Evolutionary conservation across 2,888 invertebrate genomes (phyloP), one percentile per base, ranked within the genome.

Genomic region (Andrena chrysosceles): DNA sequence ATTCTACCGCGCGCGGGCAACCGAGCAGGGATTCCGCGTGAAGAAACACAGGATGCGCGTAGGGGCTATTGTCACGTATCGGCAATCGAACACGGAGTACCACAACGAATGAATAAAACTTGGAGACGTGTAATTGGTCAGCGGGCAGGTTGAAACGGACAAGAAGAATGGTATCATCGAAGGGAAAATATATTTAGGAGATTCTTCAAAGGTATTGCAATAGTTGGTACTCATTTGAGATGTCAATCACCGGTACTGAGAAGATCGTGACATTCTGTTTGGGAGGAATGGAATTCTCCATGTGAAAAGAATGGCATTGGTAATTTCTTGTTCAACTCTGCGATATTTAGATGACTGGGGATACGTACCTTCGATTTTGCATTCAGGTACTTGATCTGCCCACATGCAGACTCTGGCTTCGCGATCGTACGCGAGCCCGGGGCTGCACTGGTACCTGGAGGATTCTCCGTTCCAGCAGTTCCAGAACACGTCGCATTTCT

Each of bases 381-480:
- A 98, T 94, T 98, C 97, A 71, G 98, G 97, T 81, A 98, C 98
- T 95, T 98, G 97, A 95, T 99, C 98, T 90, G 99, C 97, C 99
- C 99, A 98, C 97, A 99, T 98, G 95, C 98, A 98, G 77, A 98
- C 97, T 89, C 98, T 96, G 71, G 98, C 96, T 94, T 98, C 98
- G 89, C 98, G 96, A 95, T 99, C 98, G 95, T 98, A 98, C 87
- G 98, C 98, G 69, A 98, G 96, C 89, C 98, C 98, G 90, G 98
- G 98, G 89, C 98, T 98, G 95, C 98, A 98, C 94, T 98, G 98
- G 95, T 98, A 98, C 91, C 97, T 96, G 93, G 98, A 98, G 5
- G 98, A 97, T 94, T 98, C 98, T 71, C 98, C 98, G 95, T 98
- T 98, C 98, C 98, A 98, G 94, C 98, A 98, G 95, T 98, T 98